Evolutionary conservation across 2,797 vertebrate genomes (phyloP).

Genomic region (Acanthurus leucopareius): DNA sequence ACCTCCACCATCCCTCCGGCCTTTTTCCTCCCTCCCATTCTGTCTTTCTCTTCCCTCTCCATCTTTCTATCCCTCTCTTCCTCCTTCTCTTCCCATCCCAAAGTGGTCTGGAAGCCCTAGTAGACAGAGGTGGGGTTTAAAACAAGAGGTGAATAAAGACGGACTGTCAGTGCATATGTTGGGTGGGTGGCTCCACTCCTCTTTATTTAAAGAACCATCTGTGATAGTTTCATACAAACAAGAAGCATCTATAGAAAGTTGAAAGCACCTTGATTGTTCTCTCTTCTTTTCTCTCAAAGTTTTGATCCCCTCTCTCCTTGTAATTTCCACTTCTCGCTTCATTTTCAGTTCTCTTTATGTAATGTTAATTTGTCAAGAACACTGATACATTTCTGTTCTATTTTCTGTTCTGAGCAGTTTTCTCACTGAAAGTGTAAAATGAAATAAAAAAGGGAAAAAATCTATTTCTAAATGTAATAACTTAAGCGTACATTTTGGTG

Average conservation of each 20-base stretch:
- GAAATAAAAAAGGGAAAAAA: not conserved
- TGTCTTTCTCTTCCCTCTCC: constrained; percentile 45
- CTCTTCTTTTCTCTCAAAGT: not conserved
- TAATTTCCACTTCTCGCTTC: constrained; percentile 6
- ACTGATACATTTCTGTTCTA: not conserved
- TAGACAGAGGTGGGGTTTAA: constrained; percentile 17
- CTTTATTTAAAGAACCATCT: constrained; percentile 74
- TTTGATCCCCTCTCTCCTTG: not conserved
- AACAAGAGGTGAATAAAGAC: constrained; percentile 41
- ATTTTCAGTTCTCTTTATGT: not conserved
- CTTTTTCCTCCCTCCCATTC: constrained; percentile 13
- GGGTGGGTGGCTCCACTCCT: constrained; percentile 53
- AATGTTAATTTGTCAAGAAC: constrained; percentile 14
- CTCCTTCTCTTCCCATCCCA: constrained; percentile 20
- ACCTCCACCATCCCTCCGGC: constrained; percentile 24
- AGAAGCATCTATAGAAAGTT: constrained; percentile 39
- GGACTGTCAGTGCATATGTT: constrained; percentile 68
- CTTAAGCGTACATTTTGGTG: not conserved
- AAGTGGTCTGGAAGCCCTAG: constrained; percentile 55
- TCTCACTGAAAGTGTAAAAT: not conserved
- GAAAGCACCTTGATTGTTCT: constrained; percentile 34
- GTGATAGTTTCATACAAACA: constrained; percentile 56
- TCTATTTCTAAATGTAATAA: not conserved
- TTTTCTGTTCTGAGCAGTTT: not conserved
- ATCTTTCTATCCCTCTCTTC: constrained; percentile 18